phyloP scores from a whole-genome alignment of 2,797 vertebrate species.

The Potorous gilbertii region DNA sequence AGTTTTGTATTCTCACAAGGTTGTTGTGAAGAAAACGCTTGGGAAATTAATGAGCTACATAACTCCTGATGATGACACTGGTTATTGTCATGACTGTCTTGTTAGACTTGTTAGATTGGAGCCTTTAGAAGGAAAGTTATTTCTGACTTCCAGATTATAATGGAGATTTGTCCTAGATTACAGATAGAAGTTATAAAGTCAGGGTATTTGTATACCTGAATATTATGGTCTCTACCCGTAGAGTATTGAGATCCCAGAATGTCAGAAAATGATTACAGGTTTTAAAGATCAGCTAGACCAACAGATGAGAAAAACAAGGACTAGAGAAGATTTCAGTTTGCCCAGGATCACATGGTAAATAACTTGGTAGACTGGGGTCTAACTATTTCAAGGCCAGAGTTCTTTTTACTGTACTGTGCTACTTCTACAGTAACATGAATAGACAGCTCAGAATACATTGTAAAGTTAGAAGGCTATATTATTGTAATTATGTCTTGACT shows the following conservation, averaged over 20 bases:
- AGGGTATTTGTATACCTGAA: not conserved
- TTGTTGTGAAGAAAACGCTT: not conserved
- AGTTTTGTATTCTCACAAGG: not conserved
- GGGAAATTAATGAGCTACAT: not conserved
- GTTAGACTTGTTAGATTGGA: not conserved
- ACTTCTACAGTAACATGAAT: not conserved
- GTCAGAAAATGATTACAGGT: not conserved
- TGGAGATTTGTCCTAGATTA: not conserved
- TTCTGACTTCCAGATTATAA: not conserved
- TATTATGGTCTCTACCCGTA: not conserved
- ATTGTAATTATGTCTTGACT: not conserved
- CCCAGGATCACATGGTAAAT: not conserved
- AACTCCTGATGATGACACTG: not conserved
- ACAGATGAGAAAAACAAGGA: not conserved
- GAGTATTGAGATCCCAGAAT: not conserved
- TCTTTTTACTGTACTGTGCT: not conserved
- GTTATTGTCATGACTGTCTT: too few species aligned
- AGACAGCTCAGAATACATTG: not conserved
- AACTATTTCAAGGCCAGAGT: not conserved
- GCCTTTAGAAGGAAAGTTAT: not conserved
- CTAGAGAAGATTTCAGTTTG: not conserved
- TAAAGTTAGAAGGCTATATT: not conserved
- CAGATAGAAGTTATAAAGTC: not conserved
- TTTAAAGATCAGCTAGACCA: not conserved
- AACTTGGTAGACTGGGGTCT: not conserved